Base-by-base conservation (phyloP, 1,140 invertebrate species). In the Drosophila sechellia region DNA sequence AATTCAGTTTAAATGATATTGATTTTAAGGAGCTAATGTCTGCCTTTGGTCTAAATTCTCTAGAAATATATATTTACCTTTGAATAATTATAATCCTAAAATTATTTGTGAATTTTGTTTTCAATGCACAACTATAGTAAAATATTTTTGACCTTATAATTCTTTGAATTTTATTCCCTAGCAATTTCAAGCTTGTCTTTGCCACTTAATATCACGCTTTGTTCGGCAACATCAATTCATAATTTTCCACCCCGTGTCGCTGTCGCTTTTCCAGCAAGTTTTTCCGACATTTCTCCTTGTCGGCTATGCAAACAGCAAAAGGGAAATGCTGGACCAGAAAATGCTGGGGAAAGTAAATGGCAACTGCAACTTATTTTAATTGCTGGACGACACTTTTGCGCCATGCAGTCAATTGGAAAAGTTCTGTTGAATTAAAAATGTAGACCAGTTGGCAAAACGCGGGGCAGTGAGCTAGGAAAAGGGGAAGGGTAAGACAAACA, bases 331-430 rank as follows among this genome's bases (percentile, higher is more conserved):
- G 52, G 12, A 64, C 8, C 20, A 46, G 60, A 68, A 52, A 54
- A 57, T 31, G 59, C 35, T 55, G 45, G 54, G 46, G 68, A 81
- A 81, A 84, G 75, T 66, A 84, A 79, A 84, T 81, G 76, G 65
- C 80, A 79, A 84, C 80, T 75, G 80, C 75, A 83, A 83, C 79
- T 83, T 83, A 83, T 83, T 83, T 83, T 83, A 83, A 83, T 83
- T 83, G 79, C 79, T 75, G 79, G 79, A 83, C 79, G 79, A 83
- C 79, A 83, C 79, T 83, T 83, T 83, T 83, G 48, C 75, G 79
- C 79, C 75, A 70, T 83, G 79, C 79, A 83, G 79, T 83, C 79
- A 78, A 83, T 83, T 83, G 79, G 74, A 83, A 83, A 83, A 83
- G 79, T 83, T 83, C 79, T 83, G 61, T 75, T 78, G 79, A 83